Conservation (phyloP, 2,888 invertebrate species). For the Macrophya alboannulata region DNA sequence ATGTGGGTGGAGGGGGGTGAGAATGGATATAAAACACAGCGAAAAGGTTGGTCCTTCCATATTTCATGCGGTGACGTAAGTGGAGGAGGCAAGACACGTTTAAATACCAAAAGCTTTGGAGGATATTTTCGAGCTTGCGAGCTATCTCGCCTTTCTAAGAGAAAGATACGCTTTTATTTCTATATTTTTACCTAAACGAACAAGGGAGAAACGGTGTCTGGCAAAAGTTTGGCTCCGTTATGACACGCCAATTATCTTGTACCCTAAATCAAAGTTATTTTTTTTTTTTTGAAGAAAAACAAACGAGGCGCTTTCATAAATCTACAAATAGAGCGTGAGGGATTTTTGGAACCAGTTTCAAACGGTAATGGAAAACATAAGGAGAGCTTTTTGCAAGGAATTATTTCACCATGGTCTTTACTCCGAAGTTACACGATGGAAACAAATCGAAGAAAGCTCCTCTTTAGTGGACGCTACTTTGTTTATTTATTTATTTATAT, state of each 20-base stretch:
- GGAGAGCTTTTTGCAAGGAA: not conserved
- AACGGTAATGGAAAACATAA: not conserved
- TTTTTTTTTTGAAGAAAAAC: not conserved
- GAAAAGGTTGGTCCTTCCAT: slow-evolving; percentile 11
- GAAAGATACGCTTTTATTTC: not conserved
- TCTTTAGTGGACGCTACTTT: too few species aligned
- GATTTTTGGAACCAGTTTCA: not conserved
- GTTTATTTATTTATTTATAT: too few species aligned
- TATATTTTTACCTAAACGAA: not conserved
- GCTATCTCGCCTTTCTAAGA: not conserved
- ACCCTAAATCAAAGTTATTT: not conserved
- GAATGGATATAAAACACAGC: not conserved
- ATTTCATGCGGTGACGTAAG: slow-evolving; percentile 32
- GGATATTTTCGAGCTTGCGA: slow-evolving; percentile 4
- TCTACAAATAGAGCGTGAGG: not conserved
- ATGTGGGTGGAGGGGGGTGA: too few species aligned
- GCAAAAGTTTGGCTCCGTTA: not conserved
- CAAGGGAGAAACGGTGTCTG: not conserved
- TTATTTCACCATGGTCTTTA: not conserved
- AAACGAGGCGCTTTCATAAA: not conserved
- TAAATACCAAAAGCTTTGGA: slow-evolving; percentile 20
- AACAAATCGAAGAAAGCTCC: not conserved
- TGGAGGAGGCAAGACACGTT: slow-evolving; percentile 7
- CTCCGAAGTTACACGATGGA: not conserved
- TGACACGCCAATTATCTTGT: not conserved